Evolutionary conservation across 1,140 invertebrate species (phyloP).

Genomic region (Trichonephila inaurata): DNA sequence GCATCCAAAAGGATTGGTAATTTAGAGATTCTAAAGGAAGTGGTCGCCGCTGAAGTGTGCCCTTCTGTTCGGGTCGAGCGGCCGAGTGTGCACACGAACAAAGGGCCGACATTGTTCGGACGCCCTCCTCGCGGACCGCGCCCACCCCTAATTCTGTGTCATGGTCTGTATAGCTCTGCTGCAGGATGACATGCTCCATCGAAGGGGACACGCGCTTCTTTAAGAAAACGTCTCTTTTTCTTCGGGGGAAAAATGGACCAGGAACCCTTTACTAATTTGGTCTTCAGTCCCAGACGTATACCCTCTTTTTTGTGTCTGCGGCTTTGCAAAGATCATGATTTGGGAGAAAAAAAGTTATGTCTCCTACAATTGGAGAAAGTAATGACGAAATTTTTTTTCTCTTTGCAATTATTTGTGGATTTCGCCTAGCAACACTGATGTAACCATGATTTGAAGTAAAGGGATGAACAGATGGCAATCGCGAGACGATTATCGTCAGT

Average conservation of each 20-base stretch:
- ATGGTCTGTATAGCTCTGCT: not conserved
- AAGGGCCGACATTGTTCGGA: not conserved
- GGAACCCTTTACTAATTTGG: not conserved
- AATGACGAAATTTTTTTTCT: not conserved
- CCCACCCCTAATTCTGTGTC: slow-evolving; percentile 29
- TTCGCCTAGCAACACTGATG: not conserved
- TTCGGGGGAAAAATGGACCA: not conserved
- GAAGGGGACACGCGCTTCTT: slow-evolving; percentile 1
- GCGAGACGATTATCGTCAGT: too few species aligned
- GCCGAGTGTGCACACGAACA: slow-evolving; percentile 19
- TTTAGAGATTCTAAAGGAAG: slow-evolving; percentile 22
- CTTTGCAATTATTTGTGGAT: not conserved
- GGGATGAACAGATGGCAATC: too few species aligned
- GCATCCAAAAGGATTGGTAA: not conserved
- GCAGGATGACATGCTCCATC: not conserved
- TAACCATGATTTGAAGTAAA: too few species aligned
- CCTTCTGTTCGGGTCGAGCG: slow-evolving; percentile 26
- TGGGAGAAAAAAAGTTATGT: not conserved
- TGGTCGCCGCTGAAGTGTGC: slow-evolving; percentile 31
- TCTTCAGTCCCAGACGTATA: not conserved
- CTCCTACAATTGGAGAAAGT: not conserved
- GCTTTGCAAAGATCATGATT: not conserved
- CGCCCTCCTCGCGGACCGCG: not conserved
- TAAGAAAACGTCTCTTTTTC: not conserved
- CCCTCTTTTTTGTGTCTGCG: not conserved